Evolutionary conservation across 2,113 vertebrate genomes (phyloP), one percentile per base, ranked within the genome.

Genomic region (Cavia aperea): DNA sequence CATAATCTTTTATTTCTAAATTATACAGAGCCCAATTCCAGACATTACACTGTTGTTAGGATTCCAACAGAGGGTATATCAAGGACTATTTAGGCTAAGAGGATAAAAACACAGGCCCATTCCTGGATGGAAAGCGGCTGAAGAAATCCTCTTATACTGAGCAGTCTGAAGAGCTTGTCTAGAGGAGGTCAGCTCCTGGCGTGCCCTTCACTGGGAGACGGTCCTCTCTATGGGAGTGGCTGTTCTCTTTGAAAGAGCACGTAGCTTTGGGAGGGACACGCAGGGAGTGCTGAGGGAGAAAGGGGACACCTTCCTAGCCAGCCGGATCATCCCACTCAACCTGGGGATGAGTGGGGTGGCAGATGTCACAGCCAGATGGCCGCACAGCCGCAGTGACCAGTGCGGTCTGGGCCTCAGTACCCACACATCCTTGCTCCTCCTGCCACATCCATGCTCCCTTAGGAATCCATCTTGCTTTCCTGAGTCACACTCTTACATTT

Each of bases 1-100:
- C 15, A 46, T 66, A 23, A 54, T 51, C 56, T 92, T 89, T 93
- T 87, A 77, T 63, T 90, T 95, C 63, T 54, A 78, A 43, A 81
- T 68, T 84, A 54, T 36, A 23, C 79, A 92, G 24, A 56, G 24
- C 8, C n/a, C 7, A 3, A 1, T 81, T 79, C 24, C 14, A 51
- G 49, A 79, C 7, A 19, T 83, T 66, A 46, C 3, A 29, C 10
- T 65, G 73, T 14, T 83, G 68, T 79, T n/a, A 60, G 39, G 29
- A 93, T 81, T 73, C 18, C 26, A 93, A 13, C 23, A 62, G 51
- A 72, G 84, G 75, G 36, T 89, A 24, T 83, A 60, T 83, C 5
- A 65, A 88, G 56, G 58, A 58, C 36, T 5, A 33, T 51, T 63
- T 56, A 58, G 60, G 43, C 11, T 18, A 31, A 24, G 29, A 85